Evolutionary conservation across 2,113 vertebrate species (phyloP).

Genomic region (Microcebus lehilahytsara): DNA sequence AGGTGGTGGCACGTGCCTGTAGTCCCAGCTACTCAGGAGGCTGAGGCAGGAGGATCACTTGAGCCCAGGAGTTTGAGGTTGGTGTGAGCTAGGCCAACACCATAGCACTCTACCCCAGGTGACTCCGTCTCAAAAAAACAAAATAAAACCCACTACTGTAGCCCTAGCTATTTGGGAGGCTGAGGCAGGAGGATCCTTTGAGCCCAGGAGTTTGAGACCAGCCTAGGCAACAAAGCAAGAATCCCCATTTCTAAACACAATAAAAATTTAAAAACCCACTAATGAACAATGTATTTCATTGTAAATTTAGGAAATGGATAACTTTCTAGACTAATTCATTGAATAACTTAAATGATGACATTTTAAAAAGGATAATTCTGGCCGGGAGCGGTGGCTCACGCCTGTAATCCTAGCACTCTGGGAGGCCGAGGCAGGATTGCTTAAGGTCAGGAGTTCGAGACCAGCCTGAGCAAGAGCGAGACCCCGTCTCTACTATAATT

Average conservation of each 20-base stretch:
- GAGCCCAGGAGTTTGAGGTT: too few species aligned
- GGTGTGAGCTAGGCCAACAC: too few species aligned
- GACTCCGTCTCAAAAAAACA: too few species aligned
- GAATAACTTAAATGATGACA: neutral
- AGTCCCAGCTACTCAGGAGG: neutral
- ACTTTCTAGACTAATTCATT: slow-evolving; percentile 30
- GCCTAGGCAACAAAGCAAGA: neutral
- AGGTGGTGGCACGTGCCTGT: neutral
- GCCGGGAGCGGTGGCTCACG: too few species aligned
- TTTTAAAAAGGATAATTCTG: slow-evolving; percentile 13
- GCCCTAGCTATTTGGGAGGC: neutral
- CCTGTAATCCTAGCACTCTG: too few species aligned
- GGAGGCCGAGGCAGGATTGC: too few species aligned
- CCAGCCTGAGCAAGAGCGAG: too few species aligned
- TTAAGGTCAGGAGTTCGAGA: too few species aligned
- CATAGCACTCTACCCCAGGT: too few species aligned
- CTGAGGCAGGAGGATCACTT: too few species aligned
- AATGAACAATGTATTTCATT: neutral
- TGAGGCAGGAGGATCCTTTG: too few species aligned
- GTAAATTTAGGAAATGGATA: neutral
- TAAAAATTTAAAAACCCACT: neutral
- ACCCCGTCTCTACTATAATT: too few species aligned
- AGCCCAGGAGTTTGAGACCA: neutral
- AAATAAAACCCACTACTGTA: neutral
- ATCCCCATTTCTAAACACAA: neutral